Conservation (phyloP, 2,888 invertebrate species). For the Dendrolimus houi region DNA sequence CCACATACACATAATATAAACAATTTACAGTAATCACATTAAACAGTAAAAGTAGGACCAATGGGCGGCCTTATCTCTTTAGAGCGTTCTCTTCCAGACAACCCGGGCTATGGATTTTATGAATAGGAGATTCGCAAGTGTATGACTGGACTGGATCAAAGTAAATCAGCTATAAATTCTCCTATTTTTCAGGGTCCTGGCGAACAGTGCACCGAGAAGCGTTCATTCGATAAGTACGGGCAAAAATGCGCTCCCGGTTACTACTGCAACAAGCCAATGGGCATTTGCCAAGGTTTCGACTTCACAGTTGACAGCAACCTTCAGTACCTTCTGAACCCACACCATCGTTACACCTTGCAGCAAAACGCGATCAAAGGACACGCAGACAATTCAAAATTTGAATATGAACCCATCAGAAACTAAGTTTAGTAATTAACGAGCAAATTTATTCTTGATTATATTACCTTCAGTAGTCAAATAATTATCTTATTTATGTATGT, state of each 20-base stretch:
- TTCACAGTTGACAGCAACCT: constrained; percentile 32
- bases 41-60: too few species aligned
- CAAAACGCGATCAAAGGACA: constrained; percentile 12
- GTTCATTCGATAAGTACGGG: constrained; percentile 42
- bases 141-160: too few species aligned
- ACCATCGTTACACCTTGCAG: constrained; percentile 29
- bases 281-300: constrained; percentile 44
- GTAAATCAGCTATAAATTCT: too few species aligned
- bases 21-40: too few species aligned
- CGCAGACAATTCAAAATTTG: constrained; percentile 12
- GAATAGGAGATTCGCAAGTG: too few species aligned
- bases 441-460: too few species aligned
- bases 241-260: constrained; percentile 53
- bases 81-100: too few species aligned
- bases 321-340: constrained; percentile 32
- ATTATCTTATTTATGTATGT: too few species aligned
- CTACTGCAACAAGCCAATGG: constrained; percentile 43
- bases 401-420: constrained; percentile 8
- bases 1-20: too few species aligned
- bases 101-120: too few species aligned
- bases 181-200: constrained; percentile 37
- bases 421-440: constrained; percentile 1
- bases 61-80: too few species aligned
- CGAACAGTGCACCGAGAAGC: constrained; percentile 57
- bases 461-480: too few species aligned